Conservation (phyloP, 1,140 invertebrate species). For the Samia ricini region DNA sequence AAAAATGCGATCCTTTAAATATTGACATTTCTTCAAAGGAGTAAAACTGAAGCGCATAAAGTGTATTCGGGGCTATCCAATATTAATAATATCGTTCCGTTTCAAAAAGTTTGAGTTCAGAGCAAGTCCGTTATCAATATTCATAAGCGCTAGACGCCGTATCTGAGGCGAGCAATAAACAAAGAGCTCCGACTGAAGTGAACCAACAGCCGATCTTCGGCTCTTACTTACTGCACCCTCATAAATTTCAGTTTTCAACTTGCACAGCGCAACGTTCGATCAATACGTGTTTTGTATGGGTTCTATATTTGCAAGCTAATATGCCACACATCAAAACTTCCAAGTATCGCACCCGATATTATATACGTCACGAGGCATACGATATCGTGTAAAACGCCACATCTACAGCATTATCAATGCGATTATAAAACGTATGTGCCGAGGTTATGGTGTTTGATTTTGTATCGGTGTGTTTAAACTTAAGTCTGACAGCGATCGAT, state of each 20-base stretch:
- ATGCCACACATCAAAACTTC: conserved; percentile 66
- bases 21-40: conserved; percentile 3
- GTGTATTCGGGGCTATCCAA: conserved; percentile 28
- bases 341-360: conserved; percentile 56
- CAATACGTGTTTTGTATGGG: conserved; percentile 74
- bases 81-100: conserved; percentile 57
- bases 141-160: conserved; percentile 64
- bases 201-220: conserved; percentile 52
- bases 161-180: conserved; percentile 67
- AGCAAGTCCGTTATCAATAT: conserved; percentile 68
- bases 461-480: not conserved
- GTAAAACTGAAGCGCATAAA: conserved; percentile 30
- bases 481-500: not conserved
- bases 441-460: not conserved
- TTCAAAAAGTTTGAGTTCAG: conserved; percentile 60
- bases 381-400: not conserved
- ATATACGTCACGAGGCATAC: conserved; percentile 42
- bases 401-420: not conserved
- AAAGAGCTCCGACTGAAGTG: conserved; percentile 47
- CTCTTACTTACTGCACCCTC: conserved; percentile 61
- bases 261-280: conserved; percentile 70
- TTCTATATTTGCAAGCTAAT: conserved; percentile 75
- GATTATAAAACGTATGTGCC: not conserved
- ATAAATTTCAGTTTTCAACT: conserved; percentile 75
- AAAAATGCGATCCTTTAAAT: not conserved